A percentile compares a stretch with the other conserved stretches of the same genome.
These are phyloP conservation scores for Eupithecia subfuscata DNA, from an alignment of 2,888 invertebrate genomes.

Conservation along the genomic window DNA sequence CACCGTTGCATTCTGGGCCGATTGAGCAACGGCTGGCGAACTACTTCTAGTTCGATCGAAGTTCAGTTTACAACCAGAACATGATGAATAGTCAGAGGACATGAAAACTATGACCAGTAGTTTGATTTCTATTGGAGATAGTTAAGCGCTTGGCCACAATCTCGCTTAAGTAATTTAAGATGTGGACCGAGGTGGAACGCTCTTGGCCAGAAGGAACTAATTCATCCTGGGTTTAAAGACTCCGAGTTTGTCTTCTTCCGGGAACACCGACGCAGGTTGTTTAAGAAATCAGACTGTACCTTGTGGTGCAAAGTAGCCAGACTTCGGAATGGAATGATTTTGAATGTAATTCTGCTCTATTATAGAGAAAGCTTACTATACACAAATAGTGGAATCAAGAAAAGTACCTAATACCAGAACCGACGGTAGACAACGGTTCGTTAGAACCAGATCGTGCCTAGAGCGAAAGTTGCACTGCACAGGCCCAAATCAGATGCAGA, in stretches of 20 bases:
- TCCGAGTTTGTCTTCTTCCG: background rate
- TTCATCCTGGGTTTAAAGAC: background rate
- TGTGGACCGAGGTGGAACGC: background rate
- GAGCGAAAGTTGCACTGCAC: conserved; percentile 74
- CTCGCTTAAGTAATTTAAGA: background rate
- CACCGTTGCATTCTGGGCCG: conserved; percentile 70
- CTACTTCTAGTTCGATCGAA: conserved; percentile 47
- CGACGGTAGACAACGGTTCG: conserved; percentile 53
- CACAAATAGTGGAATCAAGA: conserved; percentile 39
- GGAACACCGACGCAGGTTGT: background rate
- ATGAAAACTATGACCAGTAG: background rate
- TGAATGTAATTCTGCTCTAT: background rate
- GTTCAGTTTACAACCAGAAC: conserved; percentile 38
- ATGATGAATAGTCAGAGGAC: background rate
- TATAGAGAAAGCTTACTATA: conserved; percentile 21
- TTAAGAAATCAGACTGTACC: background rate
- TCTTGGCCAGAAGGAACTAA: no score
- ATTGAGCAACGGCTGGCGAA: conserved; percentile 65
- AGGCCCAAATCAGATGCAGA: conserved; percentile 73
- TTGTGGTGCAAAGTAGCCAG: background rate
- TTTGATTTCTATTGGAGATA: background rate
- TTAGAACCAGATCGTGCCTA: conserved; percentile 72
- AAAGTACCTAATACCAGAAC: conserved; percentile 46
- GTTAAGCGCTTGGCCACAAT: background rate
- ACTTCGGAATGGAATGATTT: background rate